Conservation (phyloP, 2,797 vertebrate species). For the Tenualosa thibaudeaui region DNA sequence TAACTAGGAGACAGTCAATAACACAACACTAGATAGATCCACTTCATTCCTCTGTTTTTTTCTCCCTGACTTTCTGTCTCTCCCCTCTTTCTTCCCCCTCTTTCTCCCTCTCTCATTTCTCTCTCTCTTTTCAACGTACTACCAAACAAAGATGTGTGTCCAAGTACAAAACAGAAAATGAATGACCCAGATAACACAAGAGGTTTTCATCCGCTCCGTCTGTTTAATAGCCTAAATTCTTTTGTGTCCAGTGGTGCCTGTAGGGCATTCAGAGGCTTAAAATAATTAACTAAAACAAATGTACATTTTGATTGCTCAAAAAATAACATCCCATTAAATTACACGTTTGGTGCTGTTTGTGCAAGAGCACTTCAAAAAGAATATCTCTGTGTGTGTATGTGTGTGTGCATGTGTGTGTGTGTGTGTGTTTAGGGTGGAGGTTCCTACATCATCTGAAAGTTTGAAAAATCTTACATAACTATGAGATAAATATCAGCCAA, state of each 20-base stretch:
- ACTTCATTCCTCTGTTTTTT: background rate
- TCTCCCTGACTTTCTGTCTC: background rate
- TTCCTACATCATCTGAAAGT: background rate
- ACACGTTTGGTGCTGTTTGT: background rate
- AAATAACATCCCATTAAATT: no score
- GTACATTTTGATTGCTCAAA: no score
- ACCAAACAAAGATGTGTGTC: background rate
- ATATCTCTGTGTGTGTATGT: background rate
- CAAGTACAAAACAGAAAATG: background rate
- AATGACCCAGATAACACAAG: no score
- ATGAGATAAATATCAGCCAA: background rate
- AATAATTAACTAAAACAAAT: background rate
- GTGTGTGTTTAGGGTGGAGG: no score
- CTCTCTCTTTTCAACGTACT: background rate
- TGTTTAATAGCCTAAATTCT: background rate
- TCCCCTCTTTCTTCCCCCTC: background rate
- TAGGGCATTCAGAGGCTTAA: background rate
- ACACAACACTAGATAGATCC: background rate
- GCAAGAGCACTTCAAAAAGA: background rate
- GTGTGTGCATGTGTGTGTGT: background rate
- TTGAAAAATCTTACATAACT: background rate
- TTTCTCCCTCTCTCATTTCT: background rate
- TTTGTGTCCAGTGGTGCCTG: background rate
- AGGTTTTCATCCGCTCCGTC: background rate
- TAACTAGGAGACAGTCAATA: background rate